A percentile compares a stretch with the other conserved stretches of the same genome.
Evolutionary conservation across 2,113 vertebrate species (phyloP).

Genomic region (Oncorhynchus clarkii): DNA sequence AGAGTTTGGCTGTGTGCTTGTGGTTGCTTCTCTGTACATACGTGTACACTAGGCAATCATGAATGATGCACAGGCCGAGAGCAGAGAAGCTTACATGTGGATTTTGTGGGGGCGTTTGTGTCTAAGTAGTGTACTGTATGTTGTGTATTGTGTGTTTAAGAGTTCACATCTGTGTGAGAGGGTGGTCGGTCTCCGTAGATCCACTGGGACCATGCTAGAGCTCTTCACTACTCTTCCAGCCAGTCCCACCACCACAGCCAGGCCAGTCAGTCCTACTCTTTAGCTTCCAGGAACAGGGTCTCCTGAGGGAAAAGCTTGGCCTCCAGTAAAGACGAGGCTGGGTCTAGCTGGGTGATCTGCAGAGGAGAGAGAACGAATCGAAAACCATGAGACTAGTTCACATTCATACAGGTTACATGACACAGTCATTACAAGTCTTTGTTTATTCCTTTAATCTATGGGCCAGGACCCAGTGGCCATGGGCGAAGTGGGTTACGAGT

Average conservation of each 20-base stretch:
- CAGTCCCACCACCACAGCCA: conserved; percentile 45
- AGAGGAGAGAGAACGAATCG: conserved; percentile 7
- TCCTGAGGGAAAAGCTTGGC: conserved; percentile 98
- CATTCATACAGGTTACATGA: too few species aligned
- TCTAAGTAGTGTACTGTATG: conserved; percentile 22
- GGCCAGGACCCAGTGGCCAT: too few species aligned
- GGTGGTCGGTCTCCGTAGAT: conserved; percentile 9
- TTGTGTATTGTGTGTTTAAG: too few species aligned
- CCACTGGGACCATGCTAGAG: conserved; percentile 62
- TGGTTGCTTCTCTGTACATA: conserved; percentile 71
- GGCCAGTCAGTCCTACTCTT: conserved; percentile 78
- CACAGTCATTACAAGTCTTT: too few species aligned
- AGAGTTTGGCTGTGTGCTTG: conserved; percentile 74
- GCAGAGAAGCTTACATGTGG: conserved; percentile 42
- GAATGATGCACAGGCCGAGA: conserved; percentile 52
- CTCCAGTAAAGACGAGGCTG: conserved; percentile 88
- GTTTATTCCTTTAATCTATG: too few species aligned
- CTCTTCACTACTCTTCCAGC: conserved; percentile 51
- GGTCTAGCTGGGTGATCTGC: conserved; percentile 93
- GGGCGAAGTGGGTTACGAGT: too few species aligned
- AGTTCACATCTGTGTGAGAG: conserved; percentile 21
- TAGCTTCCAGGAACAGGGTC: conserved; percentile 97
- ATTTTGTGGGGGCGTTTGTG: conserved; percentile 33
- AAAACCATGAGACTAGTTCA: background rate
- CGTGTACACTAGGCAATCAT: conserved; percentile 60